phyloP scores from a whole-genome alignment of 2,888 invertebrate species.

The Macrosoma leucophasiata region DNA sequence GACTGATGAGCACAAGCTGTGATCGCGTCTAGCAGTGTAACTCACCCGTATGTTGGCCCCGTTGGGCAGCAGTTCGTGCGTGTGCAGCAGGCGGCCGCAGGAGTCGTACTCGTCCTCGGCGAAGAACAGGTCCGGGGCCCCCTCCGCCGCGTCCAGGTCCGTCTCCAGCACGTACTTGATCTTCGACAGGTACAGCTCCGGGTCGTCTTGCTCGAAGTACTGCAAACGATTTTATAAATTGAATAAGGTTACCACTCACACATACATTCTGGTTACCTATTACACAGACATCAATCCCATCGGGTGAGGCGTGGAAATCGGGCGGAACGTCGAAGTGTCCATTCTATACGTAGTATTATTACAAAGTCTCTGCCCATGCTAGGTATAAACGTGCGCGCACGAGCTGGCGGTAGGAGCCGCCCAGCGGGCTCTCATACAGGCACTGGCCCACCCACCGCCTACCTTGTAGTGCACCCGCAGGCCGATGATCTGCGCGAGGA shows the following conservation, averaged over 20 bases:
- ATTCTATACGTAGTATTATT: too few relatives aligned
- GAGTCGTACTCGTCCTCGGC: constrained; percentile 92
- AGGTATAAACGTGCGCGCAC: constrained; percentile 94
- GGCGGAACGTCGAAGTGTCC: too few relatives aligned
- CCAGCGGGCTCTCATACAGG: constrained; percentile 90
- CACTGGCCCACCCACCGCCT: too few relatives aligned
- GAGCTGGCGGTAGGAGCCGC: constrained; percentile 90
- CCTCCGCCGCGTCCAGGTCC: constrained; percentile 84
- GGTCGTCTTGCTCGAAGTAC: constrained; percentile 98
- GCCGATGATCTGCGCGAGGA: constrained; percentile 86
- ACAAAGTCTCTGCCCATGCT: too few relatives aligned
- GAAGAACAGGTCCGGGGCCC: constrained; percentile 88
- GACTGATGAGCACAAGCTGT: too few relatives aligned
- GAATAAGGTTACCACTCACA: neutral
- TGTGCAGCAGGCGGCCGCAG: constrained; percentile 83
- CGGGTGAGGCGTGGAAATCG: too few relatives aligned
- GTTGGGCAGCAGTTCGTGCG: constrained; percentile 88
- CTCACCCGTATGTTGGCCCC: constrained; percentile 79
- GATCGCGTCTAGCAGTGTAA: too few relatives aligned
- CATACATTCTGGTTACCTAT: neutral
- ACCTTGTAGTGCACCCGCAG: neutral
- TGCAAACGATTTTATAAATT: constrained; percentile 41
- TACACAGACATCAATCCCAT: too few relatives aligned
- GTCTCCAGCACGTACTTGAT: constrained; percentile 94
- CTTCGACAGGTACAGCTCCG: constrained; percentile 94